Base-by-base conservation (phyloP, 2,888 invertebrate species). In the Teinopalpus imperialis region DNA sequence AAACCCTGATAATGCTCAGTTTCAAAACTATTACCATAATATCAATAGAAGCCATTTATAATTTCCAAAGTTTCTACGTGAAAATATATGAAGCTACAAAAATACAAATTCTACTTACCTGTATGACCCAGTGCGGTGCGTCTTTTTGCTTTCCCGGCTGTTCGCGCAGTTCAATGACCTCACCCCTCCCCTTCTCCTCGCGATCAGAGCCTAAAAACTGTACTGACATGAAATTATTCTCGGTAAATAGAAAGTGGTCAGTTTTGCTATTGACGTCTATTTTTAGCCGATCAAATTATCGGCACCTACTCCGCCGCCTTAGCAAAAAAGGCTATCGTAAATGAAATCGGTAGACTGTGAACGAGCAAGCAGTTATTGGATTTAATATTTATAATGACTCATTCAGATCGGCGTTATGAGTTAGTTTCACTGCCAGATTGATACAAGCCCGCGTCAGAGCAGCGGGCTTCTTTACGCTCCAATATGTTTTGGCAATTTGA, bases 81-180 rank as follows among this genome's bases (percentile, higher is more conserved):
- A 30, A 40, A 40, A 30, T 29, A 40, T 13, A 21, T 40, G 13
- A 7, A 30, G 13, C n/a, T 20, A 9, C 6, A 29, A 29, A 29
- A 27, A 39, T 30, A 34, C 23, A 40, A 30, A 30, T 40, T 39
- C 30, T 30, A 18, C 21, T 72, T 72, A 72, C 73, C 66, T 69
- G 67, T 70, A 66, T 81, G 80, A 81, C 81, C 82, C 73, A 80
- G 74, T 81, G 62, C 66, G 67, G 68, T n/a, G n/a, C 66, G 66
- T 73, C 73, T 69, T 70, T 74, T 77, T 75, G 78, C 81, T 81
- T 81, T 81, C 81, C 79, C 78, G 69, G 46, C 73, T 69, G 68
- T 68, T 69, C 67, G 68, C 68, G 74, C 79, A 83, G 83, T 83
- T 85, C 83, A 82, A 83, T 82, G 81, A 79, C 54, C 59, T 53